Conservation (phyloP, 2,888 invertebrate genomes). For the Oscheius sp. region DNA sequence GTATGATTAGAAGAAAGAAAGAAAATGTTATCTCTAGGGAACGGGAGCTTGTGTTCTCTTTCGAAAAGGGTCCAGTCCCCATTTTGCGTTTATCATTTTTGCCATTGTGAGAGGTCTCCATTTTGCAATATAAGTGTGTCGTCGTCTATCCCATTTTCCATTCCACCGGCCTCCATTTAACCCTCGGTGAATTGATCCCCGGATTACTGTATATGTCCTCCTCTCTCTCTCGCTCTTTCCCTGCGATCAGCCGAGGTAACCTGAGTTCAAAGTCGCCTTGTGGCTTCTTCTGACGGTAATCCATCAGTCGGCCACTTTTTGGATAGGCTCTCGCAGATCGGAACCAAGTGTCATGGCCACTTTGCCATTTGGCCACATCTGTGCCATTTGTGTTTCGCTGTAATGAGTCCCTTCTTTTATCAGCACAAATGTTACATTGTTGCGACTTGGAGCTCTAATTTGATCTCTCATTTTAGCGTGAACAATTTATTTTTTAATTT, state of each 20-base stretch:
- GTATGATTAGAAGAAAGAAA: too few relatives aligned
- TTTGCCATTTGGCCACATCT: background rate
- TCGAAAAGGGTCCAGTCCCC: background rate
- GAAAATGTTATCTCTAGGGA: too few relatives aligned
- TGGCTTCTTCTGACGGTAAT: slow-evolving; percentile 1
- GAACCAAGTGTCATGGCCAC: background rate
- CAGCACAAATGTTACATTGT: background rate
- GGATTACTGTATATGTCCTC: slow-evolving; percentile 11
- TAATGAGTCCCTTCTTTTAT: background rate
- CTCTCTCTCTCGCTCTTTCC: background rate
- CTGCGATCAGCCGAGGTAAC: background rate
- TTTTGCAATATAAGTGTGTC: background rate
- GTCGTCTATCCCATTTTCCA: background rate
- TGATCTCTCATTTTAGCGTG: too few relatives aligned
- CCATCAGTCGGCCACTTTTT: slow-evolving; percentile 8
- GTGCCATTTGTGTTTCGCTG: background rate
- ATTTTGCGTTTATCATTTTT: too few relatives aligned
- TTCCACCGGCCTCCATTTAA: slow-evolving; percentile 4
- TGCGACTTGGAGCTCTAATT: background rate
- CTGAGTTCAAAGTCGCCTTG: background rate
- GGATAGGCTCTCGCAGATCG: background rate
- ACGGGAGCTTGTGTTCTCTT: background rate
- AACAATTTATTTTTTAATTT: too few relatives aligned
- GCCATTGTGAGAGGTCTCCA: background rate
- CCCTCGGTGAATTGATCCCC: background rate